Conservation (phyloP, 2,113 vertebrate species). For the Cheirogaleus medius region DNA sequence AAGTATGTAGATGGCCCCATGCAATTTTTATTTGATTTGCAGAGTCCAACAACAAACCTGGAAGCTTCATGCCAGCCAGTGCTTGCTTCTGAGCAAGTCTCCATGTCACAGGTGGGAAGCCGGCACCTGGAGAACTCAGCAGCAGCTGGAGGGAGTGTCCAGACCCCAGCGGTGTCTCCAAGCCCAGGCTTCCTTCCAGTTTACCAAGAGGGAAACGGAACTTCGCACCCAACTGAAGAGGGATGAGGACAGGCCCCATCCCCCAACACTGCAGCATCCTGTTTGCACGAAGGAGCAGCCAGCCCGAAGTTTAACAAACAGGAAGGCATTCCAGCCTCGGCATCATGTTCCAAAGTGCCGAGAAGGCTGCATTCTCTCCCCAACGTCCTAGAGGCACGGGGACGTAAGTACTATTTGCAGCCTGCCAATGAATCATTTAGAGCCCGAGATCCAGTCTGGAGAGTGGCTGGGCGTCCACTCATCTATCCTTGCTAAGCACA, state of each 20-base stretch:
- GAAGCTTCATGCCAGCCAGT: not conserved
- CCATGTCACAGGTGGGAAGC: not conserved
- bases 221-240: not conserved
- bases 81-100: not conserved
- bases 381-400: not conserved
- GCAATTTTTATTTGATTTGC: not conserved
- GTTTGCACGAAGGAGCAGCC: fast-evolving
- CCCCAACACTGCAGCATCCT: not conserved
- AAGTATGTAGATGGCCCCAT: not conserved
- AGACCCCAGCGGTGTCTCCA: not conserved
- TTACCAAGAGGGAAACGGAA: not conserved
- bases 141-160: not conserved
- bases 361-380: not conserved
- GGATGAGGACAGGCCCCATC: not conserved
- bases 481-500: not conserved
- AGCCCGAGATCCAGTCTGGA: constrained; percentile 9
- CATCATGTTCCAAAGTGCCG: not conserved
- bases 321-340: not conserved
- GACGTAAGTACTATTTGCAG: constrained; percentile 30
- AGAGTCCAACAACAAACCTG: not conserved
- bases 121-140: not conserved
- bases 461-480: constrained; percentile 8
- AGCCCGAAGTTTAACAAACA: not conserved
- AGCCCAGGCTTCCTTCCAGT: not conserved
- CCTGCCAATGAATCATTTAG: constrained; percentile 61